These are phyloP conservation scores for Bombyx huttoni DNA, from an alignment of 2,888 invertebrate genomes.

Conservation along the genomic window DNA sequence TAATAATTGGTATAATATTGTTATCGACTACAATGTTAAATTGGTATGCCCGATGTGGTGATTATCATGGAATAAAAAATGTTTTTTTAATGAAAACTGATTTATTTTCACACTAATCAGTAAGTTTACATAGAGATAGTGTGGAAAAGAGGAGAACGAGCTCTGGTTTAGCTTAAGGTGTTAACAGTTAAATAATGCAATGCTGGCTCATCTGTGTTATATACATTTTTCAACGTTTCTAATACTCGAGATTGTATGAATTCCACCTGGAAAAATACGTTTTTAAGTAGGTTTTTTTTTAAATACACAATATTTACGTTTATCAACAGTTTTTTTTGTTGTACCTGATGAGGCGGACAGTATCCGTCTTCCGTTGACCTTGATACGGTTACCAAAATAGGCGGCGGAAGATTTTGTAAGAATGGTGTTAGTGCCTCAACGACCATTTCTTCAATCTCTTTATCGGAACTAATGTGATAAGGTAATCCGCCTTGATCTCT, in stretches of 20 bases:
- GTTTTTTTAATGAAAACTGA: no score
- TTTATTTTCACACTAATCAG: no score
- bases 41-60: no score
- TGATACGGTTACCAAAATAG: slow-evolving; percentile 81
- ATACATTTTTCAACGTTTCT: slow-evolving; percentile 65
- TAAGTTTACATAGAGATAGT: no score
- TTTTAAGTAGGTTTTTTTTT: no score
- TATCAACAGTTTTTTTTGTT: not conserved
- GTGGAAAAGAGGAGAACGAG: no score
- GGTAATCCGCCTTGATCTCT: slow-evolving; percentile 89
- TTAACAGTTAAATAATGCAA: slow-evolving; percentile 53
- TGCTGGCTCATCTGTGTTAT: slow-evolving; percentile 61
- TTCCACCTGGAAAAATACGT: slow-evolving; percentile 74
- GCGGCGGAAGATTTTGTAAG: slow-evolving; percentile 72
- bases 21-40: no score
- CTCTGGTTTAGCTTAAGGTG: slow-evolving; percentile 7
- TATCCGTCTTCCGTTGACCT: slow-evolving; percentile 91
- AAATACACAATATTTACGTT: no score
- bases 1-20: no score
- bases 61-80: no score
- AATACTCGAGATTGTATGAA: slow-evolving; percentile 80
- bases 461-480: slow-evolving; percentile 81
- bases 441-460: slow-evolving; percentile 77
- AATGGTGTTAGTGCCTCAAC: slow-evolving; percentile 71
- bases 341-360: slow-evolving; percentile 82